Evolutionary conservation across 2,888 invertebrate genomes (phyloP).

Genomic region (Diaperis boleti): DNA sequence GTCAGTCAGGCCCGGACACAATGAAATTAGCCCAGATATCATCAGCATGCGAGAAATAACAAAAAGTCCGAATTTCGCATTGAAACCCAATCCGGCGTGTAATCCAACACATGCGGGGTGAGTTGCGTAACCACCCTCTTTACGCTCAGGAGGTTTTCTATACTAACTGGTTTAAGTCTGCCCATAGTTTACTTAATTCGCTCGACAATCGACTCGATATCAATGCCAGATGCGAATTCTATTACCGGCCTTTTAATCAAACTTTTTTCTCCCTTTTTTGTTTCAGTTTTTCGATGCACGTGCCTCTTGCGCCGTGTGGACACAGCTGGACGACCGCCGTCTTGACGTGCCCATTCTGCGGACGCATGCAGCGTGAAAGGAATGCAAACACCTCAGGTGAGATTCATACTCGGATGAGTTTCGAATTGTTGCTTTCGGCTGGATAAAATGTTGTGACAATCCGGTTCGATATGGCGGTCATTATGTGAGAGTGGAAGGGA

Average conservation of each 20-base stretch:
- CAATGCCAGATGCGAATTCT: conserved; percentile 65
- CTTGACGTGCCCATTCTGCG: conserved; percentile 49
- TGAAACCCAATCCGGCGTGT: conserved; percentile 61
- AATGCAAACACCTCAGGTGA: conserved; percentile 46
- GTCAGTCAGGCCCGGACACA: no score
- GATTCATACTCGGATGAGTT: conserved; percentile 30
- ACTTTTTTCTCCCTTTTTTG: conserved; percentile 17
- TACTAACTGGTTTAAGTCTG: conserved; percentile 66
- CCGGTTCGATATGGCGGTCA: no score
- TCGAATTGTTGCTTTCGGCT: no score
- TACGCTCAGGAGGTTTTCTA: conserved; percentile 64
- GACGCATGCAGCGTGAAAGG: conserved; percentile 47
- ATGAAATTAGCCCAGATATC: conserved; percentile 43
- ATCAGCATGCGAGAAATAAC: conserved; percentile 50
- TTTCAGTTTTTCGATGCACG: conserved; percentile 25
- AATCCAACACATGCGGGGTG: conserved; percentile 61
- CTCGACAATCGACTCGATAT: conserved; percentile 62
- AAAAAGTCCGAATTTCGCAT: conserved; percentile 52
- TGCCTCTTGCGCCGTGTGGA: conserved; percentile 9
- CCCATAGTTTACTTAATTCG: conserved; percentile 64
- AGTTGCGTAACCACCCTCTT: conserved; percentile 63
- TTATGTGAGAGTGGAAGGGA: no score
- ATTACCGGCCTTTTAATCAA: conserved; percentile 33
- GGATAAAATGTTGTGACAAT: no score
- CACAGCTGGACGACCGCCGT: conserved; percentile 46